Evolutionary conservation across 2,888 invertebrate genomes (phyloP).

Genomic region (Drosophila fungiperda): DNA sequence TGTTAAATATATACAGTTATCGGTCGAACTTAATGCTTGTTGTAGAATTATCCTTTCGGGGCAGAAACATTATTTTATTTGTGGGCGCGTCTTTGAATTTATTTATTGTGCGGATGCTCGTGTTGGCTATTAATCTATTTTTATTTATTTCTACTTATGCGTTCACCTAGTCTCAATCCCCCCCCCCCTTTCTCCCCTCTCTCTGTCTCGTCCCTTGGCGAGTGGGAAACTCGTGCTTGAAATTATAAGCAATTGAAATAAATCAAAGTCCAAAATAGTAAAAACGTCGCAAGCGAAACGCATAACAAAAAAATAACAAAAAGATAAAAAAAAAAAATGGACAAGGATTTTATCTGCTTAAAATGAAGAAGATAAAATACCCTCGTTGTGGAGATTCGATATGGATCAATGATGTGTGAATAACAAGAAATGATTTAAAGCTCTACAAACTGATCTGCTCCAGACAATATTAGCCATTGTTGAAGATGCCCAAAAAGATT

Average conservation of each 20-base stretch:
- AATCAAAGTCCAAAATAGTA: slow-evolving; percentile 75
- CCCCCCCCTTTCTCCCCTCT: neutral
- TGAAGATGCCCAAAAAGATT: too few relatives aligned
- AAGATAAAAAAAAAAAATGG: slow-evolving; percentile 2
- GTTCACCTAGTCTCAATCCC: slow-evolving; percentile 7
- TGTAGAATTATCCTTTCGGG: slow-evolving; percentile 35
- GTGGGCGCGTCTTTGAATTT: slow-evolving; percentile 65
- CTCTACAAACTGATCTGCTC: neutral
- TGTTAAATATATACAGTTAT: slow-evolving; percentile 14
- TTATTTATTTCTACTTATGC: slow-evolving; percentile 77
- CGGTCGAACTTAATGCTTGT: slow-evolving; percentile 17
- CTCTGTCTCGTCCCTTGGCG: neutral
- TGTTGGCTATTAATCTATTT: slow-evolving; percentile 75
- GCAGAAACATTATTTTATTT: slow-evolving; percentile 51
- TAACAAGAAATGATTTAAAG: neutral
- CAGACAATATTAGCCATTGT: neutral
- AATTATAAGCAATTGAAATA: slow-evolving; percentile 79
- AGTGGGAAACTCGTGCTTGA: slow-evolving; percentile 60
- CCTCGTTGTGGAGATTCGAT: neutral
- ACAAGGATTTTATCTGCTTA: neutral
- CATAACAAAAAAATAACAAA: slow-evolving; percentile 9
- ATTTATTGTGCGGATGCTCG: slow-evolving; percentile 66
- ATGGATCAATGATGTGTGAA: neutral
- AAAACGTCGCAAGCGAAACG: slow-evolving; percentile 44
- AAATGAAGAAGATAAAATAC: slow-evolving; percentile 28